These are phyloP conservation scores for Brachionichthys hirsutus DNA, from an alignment of 2,113 vertebrate genomes.

Conservation along the genomic window DNA sequence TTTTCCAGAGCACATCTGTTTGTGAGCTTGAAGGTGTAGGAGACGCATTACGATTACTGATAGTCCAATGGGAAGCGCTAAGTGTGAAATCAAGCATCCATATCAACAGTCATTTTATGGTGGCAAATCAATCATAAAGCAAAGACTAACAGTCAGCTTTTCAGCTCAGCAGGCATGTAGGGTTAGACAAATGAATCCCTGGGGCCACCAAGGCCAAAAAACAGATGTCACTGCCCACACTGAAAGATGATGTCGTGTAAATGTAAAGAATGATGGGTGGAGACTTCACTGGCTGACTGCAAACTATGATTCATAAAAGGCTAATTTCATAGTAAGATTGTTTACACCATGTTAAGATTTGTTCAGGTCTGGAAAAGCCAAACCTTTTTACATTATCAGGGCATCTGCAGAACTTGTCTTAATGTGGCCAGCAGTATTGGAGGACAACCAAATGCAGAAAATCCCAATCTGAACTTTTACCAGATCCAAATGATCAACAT, in stretches of 20 bases:
- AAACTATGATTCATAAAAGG: slow-evolving; percentile 26
- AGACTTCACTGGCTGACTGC: background rate
- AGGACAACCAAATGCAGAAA: slow-evolving; percentile 55
- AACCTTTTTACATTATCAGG: slow-evolving; percentile 39
- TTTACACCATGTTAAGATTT: slow-evolving; percentile 37
- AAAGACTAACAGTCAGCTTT: slow-evolving; percentile 11
- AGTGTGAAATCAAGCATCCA: background rate
- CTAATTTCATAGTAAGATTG: slow-evolving; percentile 22
- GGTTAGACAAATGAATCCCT: slow-evolving; percentile 17
- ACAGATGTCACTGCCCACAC: slow-evolving; percentile 18
- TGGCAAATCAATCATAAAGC: background rate
- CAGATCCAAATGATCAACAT: slow-evolving; percentile 60
- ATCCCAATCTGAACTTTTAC: slow-evolving; percentile 51
- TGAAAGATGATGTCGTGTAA: slow-evolving; percentile 1
- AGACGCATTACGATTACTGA: slow-evolving; percentile 48
- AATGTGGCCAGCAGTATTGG: slow-evolving; percentile 55
- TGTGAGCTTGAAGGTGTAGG: slow-evolving; percentile 63
- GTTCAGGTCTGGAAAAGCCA: slow-evolving; percentile 16
- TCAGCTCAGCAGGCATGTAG: slow-evolving; percentile 26
- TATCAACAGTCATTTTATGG: background rate
- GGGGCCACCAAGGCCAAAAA: slow-evolving; percentile 19
- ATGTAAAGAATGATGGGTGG: slow-evolving; percentile 12
- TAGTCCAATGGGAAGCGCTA: background rate
- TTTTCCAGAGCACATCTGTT: slow-evolving; percentile 57
- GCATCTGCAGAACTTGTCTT: slow-evolving; percentile 31